These are phyloP conservation scores for Cassiopea andromeda DNA, from an alignment of 30 jellyfish, hydroid and myxozoan genomes.

Conservation along the genomic window DNA sequence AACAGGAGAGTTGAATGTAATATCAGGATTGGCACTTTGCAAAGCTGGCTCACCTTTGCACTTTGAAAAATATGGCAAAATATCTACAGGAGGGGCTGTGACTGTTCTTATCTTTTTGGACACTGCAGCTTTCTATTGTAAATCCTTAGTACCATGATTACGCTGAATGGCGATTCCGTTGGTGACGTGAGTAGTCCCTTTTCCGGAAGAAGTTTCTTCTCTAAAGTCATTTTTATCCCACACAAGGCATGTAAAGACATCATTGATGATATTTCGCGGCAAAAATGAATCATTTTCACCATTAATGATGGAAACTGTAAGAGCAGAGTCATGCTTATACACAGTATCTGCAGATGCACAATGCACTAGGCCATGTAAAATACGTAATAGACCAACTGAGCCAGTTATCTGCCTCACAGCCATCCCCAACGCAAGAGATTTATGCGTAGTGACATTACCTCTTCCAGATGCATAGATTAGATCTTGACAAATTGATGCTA, in stretches of 20 bases:
- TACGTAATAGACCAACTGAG: not conserved
- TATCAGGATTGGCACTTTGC: too few species aligned
- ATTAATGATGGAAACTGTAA: slow-evolving; percentile 15
- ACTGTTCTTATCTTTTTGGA: slow-evolving; percentile 28
- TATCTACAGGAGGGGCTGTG: slow-evolving; percentile 8
- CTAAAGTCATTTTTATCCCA: slow-evolving; percentile 57
- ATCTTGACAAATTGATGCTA: slow-evolving; percentile 47
- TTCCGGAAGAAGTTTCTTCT: slow-evolving; percentile 63
- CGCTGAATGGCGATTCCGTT: slow-evolving; percentile 62
- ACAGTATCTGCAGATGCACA: slow-evolving; percentile 26
- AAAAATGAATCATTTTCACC: not conserved
- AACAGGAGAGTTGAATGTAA: too few species aligned
- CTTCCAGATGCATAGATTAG: slow-evolving; percentile 49
- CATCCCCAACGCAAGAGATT: slow-evolving; percentile 60
- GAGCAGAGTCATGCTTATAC: slow-evolving; percentile 34
- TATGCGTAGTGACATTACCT: slow-evolving; percentile 50
- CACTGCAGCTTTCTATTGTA: not conserved
- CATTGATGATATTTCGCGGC: not conserved
- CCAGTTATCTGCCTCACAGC: slow-evolving; percentile 60
- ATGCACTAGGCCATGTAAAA: slow-evolving; percentile 60
- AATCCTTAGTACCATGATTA: not conserved
- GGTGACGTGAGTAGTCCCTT: slow-evolving; percentile 65
- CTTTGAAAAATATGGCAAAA: slow-evolving; percentile 9
- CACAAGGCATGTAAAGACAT: slow-evolving; percentile 36
- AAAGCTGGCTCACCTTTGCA: too few species aligned